A percentile compares a stretch with the other conserved stretches of the same genome.
phyloP scores from a whole-genome alignment of 2,888 invertebrate species.

The Parochlus steinenii region DNA sequence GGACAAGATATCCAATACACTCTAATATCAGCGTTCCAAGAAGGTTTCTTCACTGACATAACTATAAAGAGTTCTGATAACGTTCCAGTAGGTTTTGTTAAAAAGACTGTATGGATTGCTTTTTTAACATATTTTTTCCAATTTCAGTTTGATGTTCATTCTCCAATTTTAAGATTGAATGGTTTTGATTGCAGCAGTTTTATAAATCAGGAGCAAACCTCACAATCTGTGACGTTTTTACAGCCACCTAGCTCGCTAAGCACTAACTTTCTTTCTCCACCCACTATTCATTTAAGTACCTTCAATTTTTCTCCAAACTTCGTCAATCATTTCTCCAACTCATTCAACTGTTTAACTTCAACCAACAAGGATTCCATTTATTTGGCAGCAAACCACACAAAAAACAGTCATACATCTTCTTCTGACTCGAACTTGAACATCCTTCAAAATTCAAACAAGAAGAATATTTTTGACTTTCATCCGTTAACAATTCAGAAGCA shows the following conservation, averaged over 20 bases:
- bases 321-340: constrained; percentile 21
- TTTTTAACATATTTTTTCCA: constrained; percentile 11
- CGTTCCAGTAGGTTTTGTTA: constrained; percentile 18
- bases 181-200: constrained; percentile 31
- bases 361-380: constrained; percentile 12
- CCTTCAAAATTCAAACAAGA: constrained; percentile 19
- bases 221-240: neutral
- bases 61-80: constrained; percentile 23
- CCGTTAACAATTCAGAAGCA: neutral
- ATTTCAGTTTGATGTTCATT: constrained; percentile 36
- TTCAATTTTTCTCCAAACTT: constrained; percentile 16
- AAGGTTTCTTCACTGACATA: constrained; percentile 45
- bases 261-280: constrained; percentile 20
- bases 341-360: constrained; percentile 23
- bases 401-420: constrained; percentile 20
- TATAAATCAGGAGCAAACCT: constrained; percentile 3
- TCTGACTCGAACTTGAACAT: constrained; percentile 23
- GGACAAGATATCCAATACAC: constrained; percentile 39
- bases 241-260: neutral
- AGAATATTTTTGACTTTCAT: constrained; percentile 26
- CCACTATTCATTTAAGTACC: constrained; percentile 15
- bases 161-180: constrained; percentile 37
- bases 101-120: too few species aligned
- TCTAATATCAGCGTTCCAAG: constrained; percentile 44
- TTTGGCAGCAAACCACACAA: constrained; percentile 6